phyloP scores from a whole-genome alignment of 2,797 vertebrate species.

The Vireo griseus region DNA sequence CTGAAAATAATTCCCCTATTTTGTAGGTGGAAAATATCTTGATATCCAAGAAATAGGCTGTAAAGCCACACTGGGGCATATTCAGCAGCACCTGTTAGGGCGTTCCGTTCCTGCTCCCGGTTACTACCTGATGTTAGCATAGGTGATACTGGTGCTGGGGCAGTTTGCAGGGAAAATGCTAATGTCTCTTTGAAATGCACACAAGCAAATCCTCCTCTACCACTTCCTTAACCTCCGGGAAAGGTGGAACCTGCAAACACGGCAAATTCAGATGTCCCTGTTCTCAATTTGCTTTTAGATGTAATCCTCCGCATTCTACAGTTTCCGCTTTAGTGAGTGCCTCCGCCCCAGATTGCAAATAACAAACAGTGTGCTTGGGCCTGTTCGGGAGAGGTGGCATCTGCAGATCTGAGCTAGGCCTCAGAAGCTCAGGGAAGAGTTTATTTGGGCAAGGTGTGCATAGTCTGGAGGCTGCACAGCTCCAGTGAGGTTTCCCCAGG shows the following conservation, averaged over 20 bases:
- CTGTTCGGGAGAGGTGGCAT: background rate
- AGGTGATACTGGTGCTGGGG: background rate
- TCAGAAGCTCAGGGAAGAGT: background rate
- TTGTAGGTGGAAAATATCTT: background rate
- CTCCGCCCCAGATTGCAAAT: background rate
- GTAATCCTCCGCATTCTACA: background rate
- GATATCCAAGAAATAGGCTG: background rate
- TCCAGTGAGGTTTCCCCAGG: background rate
- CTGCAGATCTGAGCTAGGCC: background rate
- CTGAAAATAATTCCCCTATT: background rate
- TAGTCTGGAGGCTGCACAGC: background rate
- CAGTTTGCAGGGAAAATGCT: conserved; percentile 35
- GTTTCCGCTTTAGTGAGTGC: background rate
- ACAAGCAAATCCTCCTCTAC: conserved; percentile 37
- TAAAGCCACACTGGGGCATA: background rate
- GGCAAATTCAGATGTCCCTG: conserved; percentile 6
- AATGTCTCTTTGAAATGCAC: conserved; percentile 53
- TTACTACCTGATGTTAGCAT: background rate
- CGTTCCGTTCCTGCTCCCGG: accelerated
- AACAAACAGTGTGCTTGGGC: background rate
- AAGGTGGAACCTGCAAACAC: conserved; percentile 40
- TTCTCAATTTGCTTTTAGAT: conserved; percentile 45
- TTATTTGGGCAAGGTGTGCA: accelerated
- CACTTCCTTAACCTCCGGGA: conserved; percentile 48
- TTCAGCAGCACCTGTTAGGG: conserved; percentile 18